Conservation (phyloP, 1,140 invertebrate species). For the Drusus annulatus region DNA sequence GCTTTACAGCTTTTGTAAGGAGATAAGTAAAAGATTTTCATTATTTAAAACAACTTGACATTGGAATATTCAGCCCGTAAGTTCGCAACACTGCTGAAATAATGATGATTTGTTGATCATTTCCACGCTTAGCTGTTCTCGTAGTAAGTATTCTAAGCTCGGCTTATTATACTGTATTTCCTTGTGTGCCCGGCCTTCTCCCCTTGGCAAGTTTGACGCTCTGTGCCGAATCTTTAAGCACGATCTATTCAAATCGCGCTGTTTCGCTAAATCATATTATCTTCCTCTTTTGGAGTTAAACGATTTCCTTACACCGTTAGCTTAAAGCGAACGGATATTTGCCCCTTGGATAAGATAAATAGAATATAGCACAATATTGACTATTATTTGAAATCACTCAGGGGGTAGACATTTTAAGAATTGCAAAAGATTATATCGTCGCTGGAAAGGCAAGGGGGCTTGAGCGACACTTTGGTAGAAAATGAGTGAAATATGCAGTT, state of each 20-base stretch:
- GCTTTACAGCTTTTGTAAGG: no score
- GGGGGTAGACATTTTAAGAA: no score
- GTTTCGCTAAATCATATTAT: conserved; percentile 41
- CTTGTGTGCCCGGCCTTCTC: conserved; percentile 16
- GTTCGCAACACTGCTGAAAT: neutral
- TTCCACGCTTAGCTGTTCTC: neutral
- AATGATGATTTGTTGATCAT: conserved; percentile 1
- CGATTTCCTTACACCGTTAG: conserved; percentile 3
- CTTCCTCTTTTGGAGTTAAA: conserved; percentile 31
- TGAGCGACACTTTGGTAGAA: no score
- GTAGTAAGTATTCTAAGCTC: conserved; percentile 3
- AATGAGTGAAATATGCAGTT: no score
- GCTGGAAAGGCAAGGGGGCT: no score
- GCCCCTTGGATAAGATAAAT: neutral
- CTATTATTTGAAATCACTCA: no score
- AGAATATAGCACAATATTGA: no score
- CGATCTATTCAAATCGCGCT: conserved; percentile 39
- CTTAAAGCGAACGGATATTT: conserved; percentile 15
- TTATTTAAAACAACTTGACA: no score
- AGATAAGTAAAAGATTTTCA: no score
- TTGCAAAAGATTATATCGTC: no score
- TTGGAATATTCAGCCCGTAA: no score
- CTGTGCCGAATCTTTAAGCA: conserved; percentile 34
- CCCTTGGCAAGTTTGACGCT: conserved; percentile 18
- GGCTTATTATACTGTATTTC: conserved; percentile 1